phyloP scores from a whole-genome alignment of 2,888 invertebrate species.

The Nemotelus nigrinus region DNA sequence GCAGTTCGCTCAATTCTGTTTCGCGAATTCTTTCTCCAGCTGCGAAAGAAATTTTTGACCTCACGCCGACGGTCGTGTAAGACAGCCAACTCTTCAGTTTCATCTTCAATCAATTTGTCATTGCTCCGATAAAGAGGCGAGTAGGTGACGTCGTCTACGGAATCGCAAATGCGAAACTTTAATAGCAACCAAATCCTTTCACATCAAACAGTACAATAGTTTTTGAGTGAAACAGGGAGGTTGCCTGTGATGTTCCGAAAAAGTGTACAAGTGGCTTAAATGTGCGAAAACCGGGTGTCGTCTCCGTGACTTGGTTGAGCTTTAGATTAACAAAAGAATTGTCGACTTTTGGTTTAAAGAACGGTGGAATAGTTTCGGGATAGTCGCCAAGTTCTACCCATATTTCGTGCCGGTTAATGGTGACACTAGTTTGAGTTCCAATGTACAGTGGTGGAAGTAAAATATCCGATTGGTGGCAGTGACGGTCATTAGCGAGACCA shows the following conservation, averaged over 20 bases:
- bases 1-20: slow-evolving; percentile 20
- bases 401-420: not conserved
- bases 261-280: not conserved
- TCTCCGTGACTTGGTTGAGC: not conserved
- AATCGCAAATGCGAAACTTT: slow-evolving; percentile 3
- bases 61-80: slow-evolving; percentile 18
- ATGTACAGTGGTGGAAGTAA: not conserved
- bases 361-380: not conserved
- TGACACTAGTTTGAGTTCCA: not conserved
- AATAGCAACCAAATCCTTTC: not conserved
- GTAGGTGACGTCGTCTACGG: not conserved
- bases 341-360: not conserved
- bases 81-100: slow-evolving; percentile 1
- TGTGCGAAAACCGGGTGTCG: not conserved
- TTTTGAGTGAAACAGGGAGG: not conserved
- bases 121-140: slow-evolving; percentile 33
- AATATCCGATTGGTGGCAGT: not conserved
- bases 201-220: not conserved
- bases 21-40: slow-evolving; percentile 33
- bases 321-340: not conserved
- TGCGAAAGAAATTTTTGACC: slow-evolving; percentile 39
- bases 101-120: slow-evolving; percentile 34
- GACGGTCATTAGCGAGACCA: not conserved
- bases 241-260: not conserved
- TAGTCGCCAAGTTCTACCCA: not conserved